Percentiles rank a stretch among this genome's conserved stretches.
These are phyloP conservation scores for Chymomyza fuscimana DNA, from an alignment of 2,888 invertebrate genomes.

Conservation along the genomic window DNA sequence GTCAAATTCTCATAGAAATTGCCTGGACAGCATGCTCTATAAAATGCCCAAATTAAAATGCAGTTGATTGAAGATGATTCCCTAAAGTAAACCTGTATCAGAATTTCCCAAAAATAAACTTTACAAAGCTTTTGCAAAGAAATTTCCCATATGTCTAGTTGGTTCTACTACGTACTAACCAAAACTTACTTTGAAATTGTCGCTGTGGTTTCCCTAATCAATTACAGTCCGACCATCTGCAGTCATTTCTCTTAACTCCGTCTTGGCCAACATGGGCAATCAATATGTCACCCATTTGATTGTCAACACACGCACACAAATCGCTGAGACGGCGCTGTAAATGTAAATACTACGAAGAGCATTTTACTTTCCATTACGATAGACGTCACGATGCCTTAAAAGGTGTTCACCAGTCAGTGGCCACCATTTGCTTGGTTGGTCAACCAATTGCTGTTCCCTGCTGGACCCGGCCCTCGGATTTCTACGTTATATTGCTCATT, in stretches of 20 bases:
- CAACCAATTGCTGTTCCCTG: neutral
- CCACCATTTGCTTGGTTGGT: conserved; percentile 1
- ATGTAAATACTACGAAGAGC: neutral
- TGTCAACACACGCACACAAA: conserved; percentile 1
- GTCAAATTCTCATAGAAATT: too few species aligned
- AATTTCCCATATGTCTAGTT: too few species aligned
- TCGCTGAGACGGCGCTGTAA: neutral
- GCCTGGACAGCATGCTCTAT: too few species aligned
- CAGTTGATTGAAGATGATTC: too few species aligned
- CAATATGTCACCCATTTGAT: neutral
- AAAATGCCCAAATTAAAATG: too few species aligned
- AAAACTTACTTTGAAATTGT: neutral
- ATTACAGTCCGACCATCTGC: neutral
- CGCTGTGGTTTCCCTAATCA: neutral
- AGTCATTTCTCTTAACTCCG: neutral
- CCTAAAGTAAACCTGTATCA: too few species aligned
- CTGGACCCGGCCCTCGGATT: neutral
- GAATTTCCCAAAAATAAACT: too few species aligned
- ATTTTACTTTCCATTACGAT: conserved; percentile 4
- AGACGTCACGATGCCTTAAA: conserved; percentile 4
- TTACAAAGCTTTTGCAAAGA: too few species aligned
- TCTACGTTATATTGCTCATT: neutral
- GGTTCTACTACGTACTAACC: too few species aligned
- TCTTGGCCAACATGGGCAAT: neutral
- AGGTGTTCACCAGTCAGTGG: conserved; percentile 2